Percentiles rank a stretch among this genome's conserved stretches.
phyloP scores from a whole-genome alignment of 2,113 vertebrate genomes.

The Aspiorhynchus laticeps region DNA sequence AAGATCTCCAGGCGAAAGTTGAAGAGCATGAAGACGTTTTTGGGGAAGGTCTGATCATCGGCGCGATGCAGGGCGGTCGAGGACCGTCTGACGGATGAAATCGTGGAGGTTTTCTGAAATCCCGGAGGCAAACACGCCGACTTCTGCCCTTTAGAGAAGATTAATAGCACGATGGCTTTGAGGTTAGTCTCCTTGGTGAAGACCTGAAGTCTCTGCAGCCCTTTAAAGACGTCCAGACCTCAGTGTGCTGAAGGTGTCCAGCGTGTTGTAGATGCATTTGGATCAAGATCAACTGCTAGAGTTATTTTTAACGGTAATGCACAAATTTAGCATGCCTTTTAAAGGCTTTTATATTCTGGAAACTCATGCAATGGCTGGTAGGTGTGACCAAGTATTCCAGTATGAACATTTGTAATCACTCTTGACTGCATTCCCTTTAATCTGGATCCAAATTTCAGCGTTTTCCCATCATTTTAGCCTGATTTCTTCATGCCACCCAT shows the following conservation, averaged over 20 bases:
- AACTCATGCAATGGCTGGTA: neutral
- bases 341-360: neutral
- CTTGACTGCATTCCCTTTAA: neutral
- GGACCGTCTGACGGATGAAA: neutral
- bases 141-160: constrained; percentile 10
- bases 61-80: neutral
- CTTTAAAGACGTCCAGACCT: constrained; percentile 11
- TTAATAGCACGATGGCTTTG: neutral
- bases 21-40: constrained; percentile 17
- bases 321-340: neutral
- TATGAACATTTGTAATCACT: neutral
- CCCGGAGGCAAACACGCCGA: neutral
- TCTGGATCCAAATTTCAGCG: neutral
- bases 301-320: neutral
- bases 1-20: constrained; percentile 30
- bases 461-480: neutral
- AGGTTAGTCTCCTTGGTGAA: neutral
- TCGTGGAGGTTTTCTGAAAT: neutral
- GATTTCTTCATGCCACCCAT: constrained; percentile 5
- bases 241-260: neutral
- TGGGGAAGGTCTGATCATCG: neutral
- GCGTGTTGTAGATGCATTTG: neutral
- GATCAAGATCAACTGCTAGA: neutral
- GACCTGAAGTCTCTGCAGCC: constrained; percentile 1
- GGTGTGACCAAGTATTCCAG: neutral